Evolutionary conservation across 2,113 vertebrate genomes (phyloP).

Genomic region (Spilogale gracilis): DNA sequence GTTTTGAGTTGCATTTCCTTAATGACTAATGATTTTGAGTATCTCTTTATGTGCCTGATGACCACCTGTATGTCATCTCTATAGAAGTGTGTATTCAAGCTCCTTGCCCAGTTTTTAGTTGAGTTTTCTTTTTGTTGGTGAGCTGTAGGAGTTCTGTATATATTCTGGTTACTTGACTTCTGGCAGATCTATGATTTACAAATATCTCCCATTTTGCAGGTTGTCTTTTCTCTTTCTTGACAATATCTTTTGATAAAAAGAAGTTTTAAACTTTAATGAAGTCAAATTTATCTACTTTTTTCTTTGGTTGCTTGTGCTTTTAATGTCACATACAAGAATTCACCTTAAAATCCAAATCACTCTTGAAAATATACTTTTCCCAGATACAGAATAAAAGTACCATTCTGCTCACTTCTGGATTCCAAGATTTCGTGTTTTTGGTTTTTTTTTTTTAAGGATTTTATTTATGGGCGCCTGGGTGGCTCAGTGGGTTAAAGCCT

Average conservation of each 20-base stretch:
- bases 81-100: conserved; percentile 22
- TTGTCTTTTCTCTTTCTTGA: background rate
- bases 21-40: background rate
- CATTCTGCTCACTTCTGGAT: background rate
- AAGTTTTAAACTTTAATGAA: background rate
- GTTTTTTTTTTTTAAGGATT: no score
- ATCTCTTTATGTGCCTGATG: background rate
- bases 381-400: background rate
- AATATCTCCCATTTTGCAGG: background rate
- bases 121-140: background rate
- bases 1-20: conserved; percentile 36
- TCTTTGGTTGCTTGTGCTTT: background rate
- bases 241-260: background rate
- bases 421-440: background rate
- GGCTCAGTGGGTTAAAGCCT: no score
- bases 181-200: background rate
- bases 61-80: background rate
- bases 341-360: conserved; percentile 12
- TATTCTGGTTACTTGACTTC: background rate
- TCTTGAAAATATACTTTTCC: background rate
- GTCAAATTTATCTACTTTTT: background rate
- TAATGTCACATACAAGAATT: background rate
- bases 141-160: background rate
- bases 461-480: no score
- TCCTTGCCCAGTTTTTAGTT: background rate